Conservation (phyloP, 2,888 invertebrate genomes). For the Drosophila crucigera region DNA sequence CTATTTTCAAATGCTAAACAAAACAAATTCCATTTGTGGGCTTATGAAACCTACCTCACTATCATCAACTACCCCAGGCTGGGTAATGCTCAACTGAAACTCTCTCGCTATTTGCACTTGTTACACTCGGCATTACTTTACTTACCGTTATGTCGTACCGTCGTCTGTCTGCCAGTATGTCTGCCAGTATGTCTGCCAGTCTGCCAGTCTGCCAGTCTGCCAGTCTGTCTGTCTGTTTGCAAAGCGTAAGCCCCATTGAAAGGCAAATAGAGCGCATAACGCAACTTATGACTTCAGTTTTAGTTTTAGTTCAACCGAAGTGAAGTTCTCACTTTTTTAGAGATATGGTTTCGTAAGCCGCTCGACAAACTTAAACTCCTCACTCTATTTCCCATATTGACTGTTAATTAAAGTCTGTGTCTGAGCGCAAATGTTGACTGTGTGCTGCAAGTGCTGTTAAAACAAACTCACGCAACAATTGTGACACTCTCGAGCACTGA, state of each 20-base stretch:
- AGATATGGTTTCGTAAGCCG: constrained; percentile 49
- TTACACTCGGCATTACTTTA: neutral
- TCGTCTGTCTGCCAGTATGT: neutral
- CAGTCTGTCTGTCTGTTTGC: constrained; percentile 16
- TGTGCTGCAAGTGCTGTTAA: constrained; percentile 50
- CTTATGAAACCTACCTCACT: constrained; percentile 5
- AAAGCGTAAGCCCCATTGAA: constrained; percentile 17
- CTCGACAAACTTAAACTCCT: neutral
- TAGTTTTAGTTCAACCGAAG: neutral
- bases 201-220: neutral
- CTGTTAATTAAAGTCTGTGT: constrained; percentile 62
- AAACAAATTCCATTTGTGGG: neutral
- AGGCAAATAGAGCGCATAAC: constrained; percentile 8
- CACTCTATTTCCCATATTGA: constrained; percentile 49
- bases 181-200: neutral
- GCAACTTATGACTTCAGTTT: constrained; percentile 7
- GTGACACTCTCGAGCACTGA: neutral
- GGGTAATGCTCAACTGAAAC: neutral
- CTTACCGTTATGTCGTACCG: constrained; percentile 7
- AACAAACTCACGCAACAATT: constrained; percentile 42
- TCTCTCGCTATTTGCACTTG: constrained; percentile 20
- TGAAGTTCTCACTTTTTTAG: neutral
- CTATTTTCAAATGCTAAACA: neutral
- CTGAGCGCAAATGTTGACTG: constrained; percentile 52
- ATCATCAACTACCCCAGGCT: neutral